Evolutionary conservation across 23 tunicate species (phyloP).

Genomic region (Halocynthia aurantium): DNA sequence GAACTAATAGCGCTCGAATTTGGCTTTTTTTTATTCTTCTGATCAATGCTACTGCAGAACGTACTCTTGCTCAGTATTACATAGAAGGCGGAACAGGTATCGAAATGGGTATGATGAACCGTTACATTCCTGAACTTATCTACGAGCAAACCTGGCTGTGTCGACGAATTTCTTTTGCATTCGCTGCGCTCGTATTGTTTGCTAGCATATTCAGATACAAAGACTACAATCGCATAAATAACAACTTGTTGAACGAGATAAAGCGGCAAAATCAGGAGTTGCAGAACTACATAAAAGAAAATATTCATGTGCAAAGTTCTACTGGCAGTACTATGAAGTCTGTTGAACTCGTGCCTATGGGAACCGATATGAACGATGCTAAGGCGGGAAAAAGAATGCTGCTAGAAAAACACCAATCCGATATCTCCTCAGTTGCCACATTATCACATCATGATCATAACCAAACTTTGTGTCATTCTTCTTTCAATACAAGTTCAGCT

Average conservation of each 20-base stretch:
- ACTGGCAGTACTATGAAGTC: neutral
- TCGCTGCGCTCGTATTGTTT: constrained; percentile 39
- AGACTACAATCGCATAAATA: constrained; percentile 73
- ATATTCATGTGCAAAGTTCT: constrained; percentile 6
- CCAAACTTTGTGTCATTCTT: neutral
- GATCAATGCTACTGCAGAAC: constrained; percentile 55
- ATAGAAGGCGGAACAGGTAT: constrained; percentile 20
- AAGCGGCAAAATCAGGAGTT: constrained; percentile 61
- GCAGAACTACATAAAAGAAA: constrained; percentile 39
- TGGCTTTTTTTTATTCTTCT: constrained; percentile 62
- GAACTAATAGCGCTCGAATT: constrained; percentile 50
- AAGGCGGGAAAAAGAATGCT: constrained; percentile 7
- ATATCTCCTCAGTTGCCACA: neutral
- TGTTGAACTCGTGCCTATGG: neutral
- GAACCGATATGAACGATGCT: neutral
- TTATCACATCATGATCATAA: constrained; percentile 2
- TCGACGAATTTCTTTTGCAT: constrained; percentile 29
- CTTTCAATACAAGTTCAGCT: neutral
- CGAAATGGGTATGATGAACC: constrained; percentile 1
- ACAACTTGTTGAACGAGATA: constrained; percentile 57
- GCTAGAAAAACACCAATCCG: constrained; percentile 11
- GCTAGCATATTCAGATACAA: constrained; percentile 52
- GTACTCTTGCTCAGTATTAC: constrained; percentile 30
- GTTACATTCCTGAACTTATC: constrained; percentile 44
- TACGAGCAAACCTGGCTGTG: constrained; percentile 63